These are phyloP conservation scores for Schizopygopsis pylzovi DNA, from an alignment of 2,797 vertebrate genomes.

Conservation along the genomic window DNA sequence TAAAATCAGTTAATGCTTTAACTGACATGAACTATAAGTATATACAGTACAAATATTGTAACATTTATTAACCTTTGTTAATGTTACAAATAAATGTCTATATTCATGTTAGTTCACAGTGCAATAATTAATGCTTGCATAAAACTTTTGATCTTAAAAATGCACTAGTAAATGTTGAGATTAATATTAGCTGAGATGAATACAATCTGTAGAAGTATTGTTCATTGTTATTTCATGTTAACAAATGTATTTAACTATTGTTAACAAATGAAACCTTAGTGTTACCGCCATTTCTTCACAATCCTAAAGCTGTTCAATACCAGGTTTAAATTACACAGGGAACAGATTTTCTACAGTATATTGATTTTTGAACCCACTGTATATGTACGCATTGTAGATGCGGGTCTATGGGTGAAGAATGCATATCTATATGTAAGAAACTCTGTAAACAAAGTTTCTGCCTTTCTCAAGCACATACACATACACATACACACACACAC, in stretches of 20 bases:
- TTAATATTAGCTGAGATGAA: neutral
- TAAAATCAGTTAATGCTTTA: neutral
- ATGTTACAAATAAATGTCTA: too few relatives aligned
- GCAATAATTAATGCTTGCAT: too few relatives aligned
- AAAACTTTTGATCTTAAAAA: too few relatives aligned
- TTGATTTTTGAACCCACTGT: neutral
- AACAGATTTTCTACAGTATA: neutral
- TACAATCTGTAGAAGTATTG: neutral
- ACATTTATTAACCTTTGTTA: neutral
- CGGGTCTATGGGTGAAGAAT: constrained; percentile 9
- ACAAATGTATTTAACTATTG: neutral
- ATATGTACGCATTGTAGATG: neutral
- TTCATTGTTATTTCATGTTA: neutral
- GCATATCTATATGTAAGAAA: constrained; percentile 26
- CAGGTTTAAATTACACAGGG: neutral
- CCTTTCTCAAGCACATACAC: constrained; percentile 13
- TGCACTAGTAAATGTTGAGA: neutral
- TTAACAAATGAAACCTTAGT: neutral
- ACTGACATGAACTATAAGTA: neutral
- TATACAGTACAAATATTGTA: neutral
- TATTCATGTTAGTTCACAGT: too few relatives aligned
- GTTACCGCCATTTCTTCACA: neutral
- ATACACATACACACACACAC: constrained; percentile 18
- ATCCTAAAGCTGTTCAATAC: neutral
- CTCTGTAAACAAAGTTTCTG: constrained; percentile 34